Evolutionary conservation across 2,113 vertebrate genomes (phyloP).

Genomic region (Trinectes maculatus): DNA sequence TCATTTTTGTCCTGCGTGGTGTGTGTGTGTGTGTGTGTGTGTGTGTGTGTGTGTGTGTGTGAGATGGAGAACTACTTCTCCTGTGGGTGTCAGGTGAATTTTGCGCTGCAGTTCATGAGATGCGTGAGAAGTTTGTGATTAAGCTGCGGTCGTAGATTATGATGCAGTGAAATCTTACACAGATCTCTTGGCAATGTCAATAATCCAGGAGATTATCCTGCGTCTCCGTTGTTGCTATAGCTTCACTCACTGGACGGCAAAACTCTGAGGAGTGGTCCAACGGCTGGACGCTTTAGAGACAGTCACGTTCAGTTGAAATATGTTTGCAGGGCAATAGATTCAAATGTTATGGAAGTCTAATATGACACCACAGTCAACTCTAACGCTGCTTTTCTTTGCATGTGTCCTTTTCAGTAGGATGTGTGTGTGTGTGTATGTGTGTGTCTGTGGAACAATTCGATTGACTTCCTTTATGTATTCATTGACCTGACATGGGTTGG

Average conservation of each 20-base stretch:
- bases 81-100: slow-evolving; percentile 8
- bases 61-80: background rate
- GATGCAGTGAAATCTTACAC: slow-evolving; percentile 61
- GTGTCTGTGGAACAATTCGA: too few species aligned
- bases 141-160: slow-evolving; percentile 60
- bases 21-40: slow-evolving; percentile 8
- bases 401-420: background rate
- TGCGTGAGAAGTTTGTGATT: slow-evolving; percentile 44
- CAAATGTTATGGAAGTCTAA: background rate
- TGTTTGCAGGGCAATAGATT: background rate
- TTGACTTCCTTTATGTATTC: too few species aligned
- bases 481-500: too few species aligned
- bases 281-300: background rate
- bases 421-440: slow-evolving; percentile 12
- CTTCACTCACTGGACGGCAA: slow-evolving; percentile 22
- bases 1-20: background rate
- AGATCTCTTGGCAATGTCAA: slow-evolving; percentile 66
- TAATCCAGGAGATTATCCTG: slow-evolving; percentile 73
- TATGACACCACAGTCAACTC: background rate
- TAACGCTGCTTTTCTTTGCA: background rate
- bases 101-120: background rate
- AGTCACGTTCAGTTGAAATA: background rate
- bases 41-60: background rate
- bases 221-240: slow-evolving; percentile 39
- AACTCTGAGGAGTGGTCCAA: slow-evolving; percentile 17